A percentile compares a stretch with the other conserved stretches of the same genome.
These are phyloP conservation scores for Drosophila triauraria DNA, from an alignment of 1,140 invertebrate genomes.

Conservation along the genomic window DNA sequence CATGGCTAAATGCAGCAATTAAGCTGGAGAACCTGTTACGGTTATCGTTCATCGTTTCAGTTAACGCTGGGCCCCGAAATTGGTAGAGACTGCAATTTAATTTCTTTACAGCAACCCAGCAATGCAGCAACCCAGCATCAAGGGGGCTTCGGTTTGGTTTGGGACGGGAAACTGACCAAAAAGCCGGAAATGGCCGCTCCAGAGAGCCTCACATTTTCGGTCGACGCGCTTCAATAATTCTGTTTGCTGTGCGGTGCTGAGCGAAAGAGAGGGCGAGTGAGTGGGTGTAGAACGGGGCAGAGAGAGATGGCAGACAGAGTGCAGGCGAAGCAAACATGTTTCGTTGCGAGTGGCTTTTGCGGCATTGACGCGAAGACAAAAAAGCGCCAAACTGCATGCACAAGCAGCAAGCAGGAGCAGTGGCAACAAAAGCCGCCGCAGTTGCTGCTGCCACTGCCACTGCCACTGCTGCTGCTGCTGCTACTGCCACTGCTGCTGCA, in stretches of 20 bases:
- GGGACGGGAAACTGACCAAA: constrained; percentile 35
- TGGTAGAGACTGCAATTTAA: constrained; percentile 57
- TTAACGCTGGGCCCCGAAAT: constrained; percentile 41
- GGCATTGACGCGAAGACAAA: constrained; percentile 69
- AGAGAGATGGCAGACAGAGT: constrained; percentile 19
- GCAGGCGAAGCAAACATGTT: constrained; percentile 62
- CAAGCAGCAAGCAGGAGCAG: constrained; percentile 11
- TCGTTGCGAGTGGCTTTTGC: constrained; percentile 80
- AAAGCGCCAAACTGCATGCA: constrained; percentile 60
- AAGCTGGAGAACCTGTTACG: constrained; percentile 22
- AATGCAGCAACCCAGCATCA: too few relatives aligned
- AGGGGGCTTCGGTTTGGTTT: too few relatives aligned
- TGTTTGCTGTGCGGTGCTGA: constrained; percentile 55
- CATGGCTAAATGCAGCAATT: constrained; percentile 13
- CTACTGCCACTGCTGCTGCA: not conserved
- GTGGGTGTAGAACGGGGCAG: constrained; percentile 5
- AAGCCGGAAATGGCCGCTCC: constrained; percentile 39
- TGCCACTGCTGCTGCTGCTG: too few relatives aligned
- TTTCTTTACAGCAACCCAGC: constrained; percentile 34
- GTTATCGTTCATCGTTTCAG: constrained; percentile 48
- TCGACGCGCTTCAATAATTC: constrained; percentile 77
- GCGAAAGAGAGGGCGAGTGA: constrained; percentile 4
- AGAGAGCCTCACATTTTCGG: constrained; percentile 44
- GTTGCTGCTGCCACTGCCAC: not conserved
- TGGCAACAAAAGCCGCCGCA: constrained; percentile 30